These are phyloP conservation scores for Sorex araneus DNA, from an alignment of 2,113 vertebrate species.

Conservation along the genomic window DNA sequence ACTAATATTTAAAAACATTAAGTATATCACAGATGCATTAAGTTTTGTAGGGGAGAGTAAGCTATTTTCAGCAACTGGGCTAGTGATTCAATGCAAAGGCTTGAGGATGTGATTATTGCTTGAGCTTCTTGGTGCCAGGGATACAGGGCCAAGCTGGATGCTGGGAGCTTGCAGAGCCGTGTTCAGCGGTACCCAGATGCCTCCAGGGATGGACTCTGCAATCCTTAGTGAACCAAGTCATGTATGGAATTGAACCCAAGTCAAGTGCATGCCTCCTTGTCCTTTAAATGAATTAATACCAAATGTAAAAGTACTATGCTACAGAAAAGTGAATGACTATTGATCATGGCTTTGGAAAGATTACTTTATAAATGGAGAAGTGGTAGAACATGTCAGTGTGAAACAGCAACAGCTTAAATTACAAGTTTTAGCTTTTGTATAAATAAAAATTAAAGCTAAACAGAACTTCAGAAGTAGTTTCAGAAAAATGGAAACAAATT, in stretches of 20 bases:
- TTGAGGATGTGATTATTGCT: too few relatives aligned
- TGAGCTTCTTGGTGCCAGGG: too few relatives aligned
- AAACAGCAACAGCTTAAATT: neutral
- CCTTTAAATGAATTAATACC: neutral
- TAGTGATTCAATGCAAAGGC: too few relatives aligned
- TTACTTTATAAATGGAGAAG: constrained; percentile 19
- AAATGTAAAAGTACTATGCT: neutral
- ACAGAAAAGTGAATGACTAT: neutral
- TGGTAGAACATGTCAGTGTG: neutral
- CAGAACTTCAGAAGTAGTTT: neutral
- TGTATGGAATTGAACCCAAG: too few relatives aligned
- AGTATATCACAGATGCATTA: neutral
- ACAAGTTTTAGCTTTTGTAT: neutral
- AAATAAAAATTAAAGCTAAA: constrained; percentile 22
- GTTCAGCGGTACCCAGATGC: too few relatives aligned
- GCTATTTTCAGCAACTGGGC: too few relatives aligned
- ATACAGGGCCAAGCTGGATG: too few relatives aligned
- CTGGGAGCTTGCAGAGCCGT: too few relatives aligned
- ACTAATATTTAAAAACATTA: neutral
- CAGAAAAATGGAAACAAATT: neutral
- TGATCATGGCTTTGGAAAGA: neutral
- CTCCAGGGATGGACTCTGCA: too few relatives aligned
- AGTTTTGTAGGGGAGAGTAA: neutral
- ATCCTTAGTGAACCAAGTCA: too few relatives aligned
- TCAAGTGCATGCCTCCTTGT: too few relatives aligned